These are phyloP conservation scores for Platyura marginata DNA, from an alignment of 1,140 invertebrate genomes.

Conservation along the genomic window DNA sequence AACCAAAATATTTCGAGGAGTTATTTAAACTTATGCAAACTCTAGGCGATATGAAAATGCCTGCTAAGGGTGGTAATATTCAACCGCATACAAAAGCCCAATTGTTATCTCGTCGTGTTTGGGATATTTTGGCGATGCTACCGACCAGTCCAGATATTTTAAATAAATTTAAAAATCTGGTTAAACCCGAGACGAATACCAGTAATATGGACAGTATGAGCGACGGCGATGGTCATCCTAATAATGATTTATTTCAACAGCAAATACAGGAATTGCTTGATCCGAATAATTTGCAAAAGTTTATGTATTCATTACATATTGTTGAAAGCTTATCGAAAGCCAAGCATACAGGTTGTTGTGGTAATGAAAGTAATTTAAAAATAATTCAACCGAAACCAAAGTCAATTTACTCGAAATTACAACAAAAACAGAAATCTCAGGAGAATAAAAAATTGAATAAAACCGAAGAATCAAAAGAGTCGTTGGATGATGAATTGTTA, in stretches of 20 bases:
- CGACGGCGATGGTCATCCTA: constrained; percentile 11
- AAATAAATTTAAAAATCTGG: constrained; percentile 61
- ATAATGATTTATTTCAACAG: constrained; percentile 18
- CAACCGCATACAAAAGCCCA: constrained; percentile 78
- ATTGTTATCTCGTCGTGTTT: constrained; percentile 71
- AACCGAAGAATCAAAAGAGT: background rate
- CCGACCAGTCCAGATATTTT: constrained; percentile 74
- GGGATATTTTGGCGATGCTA: constrained; percentile 82
- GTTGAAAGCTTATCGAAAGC: constrained; percentile 41
- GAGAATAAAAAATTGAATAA: background rate
- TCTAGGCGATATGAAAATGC: constrained; percentile 62
- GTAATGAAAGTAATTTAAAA: background rate
- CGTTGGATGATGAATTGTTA: constrained; percentile 3
- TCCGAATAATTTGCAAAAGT: constrained; percentile 73
- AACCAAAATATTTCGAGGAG: constrained; percentile 76
- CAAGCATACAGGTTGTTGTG: background rate
- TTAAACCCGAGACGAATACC: constrained; percentile 19
- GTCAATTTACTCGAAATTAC: background rate
- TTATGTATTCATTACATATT: constrained; percentile 90
- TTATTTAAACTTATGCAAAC: constrained; percentile 79
- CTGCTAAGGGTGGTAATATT: constrained; percentile 47
- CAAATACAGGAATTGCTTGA: constrained; percentile 58
- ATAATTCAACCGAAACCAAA: background rate
- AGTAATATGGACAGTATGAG: background rate
- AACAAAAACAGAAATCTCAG: background rate